Base-by-base conservation (phyloP, 2,888 invertebrate genomes). In the Hirtodrosophila cameraria region DNA sequence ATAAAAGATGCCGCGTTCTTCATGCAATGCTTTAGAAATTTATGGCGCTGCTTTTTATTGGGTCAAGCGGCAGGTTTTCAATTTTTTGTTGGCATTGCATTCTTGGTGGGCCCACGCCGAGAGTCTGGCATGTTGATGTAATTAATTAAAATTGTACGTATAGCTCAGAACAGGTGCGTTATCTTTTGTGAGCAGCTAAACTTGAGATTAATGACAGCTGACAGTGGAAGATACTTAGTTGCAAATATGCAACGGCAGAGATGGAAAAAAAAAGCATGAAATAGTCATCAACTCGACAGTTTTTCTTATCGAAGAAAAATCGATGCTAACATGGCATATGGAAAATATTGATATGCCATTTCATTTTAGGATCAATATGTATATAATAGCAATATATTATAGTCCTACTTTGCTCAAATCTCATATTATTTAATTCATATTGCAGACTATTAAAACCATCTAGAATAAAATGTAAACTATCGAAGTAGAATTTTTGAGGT, bases 51-150 rank as follows among this genome's bases (percentile, higher is more conserved):
- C 53, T 63, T 64, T 84, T 80, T 84, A 84, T 86, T 80, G 75
- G 80, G 80, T 80, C 80, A 80, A 77, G 69, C 55, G 82, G 78
- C 87, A 81, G 87, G 80, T 86, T 80, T 73, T 43, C 5, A 20
- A 20, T 20, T 41, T 74, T 64, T 70, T 27, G 39, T 13, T 28
- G 27, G 15, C 52, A 54, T 28, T 38, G 64, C 64, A 54, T 86
- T 72, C 86, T 58, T 59, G 84, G 81, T 83, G 81, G 79, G 73
- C 84, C 68, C 74, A 28, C 57, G n/a, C 30, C 28, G 59, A 11
- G 28, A n/a, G 36, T 45, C 41, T 45, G 53, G 50, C 49, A 58
- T 75, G 77, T 58, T 75, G 66, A 76, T 36, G 78, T 86, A 86
- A 71, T 75, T 83, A 79, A 83, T 86, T 83, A 61, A 58, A 27